Percentiles rank a stretch among this genome's conserved stretches.
Conservation (phyloP, 1,140 invertebrate species). For the Bombus consobrinus region DNA sequence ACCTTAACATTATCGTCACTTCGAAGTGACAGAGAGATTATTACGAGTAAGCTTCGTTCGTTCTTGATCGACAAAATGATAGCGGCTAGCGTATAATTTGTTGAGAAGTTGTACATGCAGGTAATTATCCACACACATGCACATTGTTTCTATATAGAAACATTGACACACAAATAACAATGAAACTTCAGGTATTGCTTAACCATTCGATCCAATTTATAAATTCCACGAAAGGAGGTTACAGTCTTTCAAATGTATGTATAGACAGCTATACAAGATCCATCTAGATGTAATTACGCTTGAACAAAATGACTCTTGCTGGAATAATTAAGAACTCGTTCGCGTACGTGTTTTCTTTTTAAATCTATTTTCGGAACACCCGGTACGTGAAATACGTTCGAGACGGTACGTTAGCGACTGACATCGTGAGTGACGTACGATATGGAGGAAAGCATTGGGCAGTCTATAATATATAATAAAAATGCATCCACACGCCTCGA, state of each 20-base stretch:
- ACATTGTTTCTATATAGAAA: neutral
- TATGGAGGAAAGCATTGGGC: conserved; percentile 80
- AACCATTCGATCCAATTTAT: neutral
- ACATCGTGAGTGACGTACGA: conserved; percentile 83
- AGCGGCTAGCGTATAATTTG: neutral
- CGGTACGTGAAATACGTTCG: conserved; percentile 82
- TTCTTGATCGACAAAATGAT: conserved; percentile 5
- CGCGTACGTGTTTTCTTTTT: neutral
- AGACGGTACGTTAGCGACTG: conserved; percentile 83
- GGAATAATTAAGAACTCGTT: neutral
- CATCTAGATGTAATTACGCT: too few species aligned
- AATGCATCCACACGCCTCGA: conserved; percentile 83
- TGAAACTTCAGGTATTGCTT: neutral
- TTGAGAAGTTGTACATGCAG: neutral
- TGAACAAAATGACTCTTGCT: too few species aligned
- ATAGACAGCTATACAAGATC: too few species aligned
- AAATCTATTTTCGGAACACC: conserved; percentile 75
- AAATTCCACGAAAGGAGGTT: too few species aligned
- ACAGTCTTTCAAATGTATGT: too few species aligned
- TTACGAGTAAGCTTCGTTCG: neutral
- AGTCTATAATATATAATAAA: conserved; percentile 84
- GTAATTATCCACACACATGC: neutral
- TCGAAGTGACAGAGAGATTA: neutral
- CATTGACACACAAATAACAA: neutral
- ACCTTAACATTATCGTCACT: conserved; percentile 7